phyloP scores from a whole-genome alignment of 2,113 vertebrate species.

The Podarcis raffonei region DNA sequence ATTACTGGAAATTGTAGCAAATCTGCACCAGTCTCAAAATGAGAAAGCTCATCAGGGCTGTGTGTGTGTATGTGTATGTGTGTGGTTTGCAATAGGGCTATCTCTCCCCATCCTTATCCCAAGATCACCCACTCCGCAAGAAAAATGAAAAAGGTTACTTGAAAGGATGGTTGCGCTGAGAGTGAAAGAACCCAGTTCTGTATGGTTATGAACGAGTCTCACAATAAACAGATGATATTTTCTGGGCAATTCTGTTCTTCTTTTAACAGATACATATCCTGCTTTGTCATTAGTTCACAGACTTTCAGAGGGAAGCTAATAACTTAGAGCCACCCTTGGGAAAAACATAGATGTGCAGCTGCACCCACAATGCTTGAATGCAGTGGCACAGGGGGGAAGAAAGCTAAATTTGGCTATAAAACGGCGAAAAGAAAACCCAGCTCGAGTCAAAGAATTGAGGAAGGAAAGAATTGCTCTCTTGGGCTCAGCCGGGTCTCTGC shows the following conservation, averaged over 20 bases:
- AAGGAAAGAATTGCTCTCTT: too few relatives aligned
- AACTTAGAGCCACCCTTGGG: neutral
- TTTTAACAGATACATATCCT: neutral
- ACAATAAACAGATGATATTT: conserved; percentile 67
- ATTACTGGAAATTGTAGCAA: neutral
- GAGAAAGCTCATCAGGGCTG: too few relatives aligned
- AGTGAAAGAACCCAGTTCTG: accelerated
- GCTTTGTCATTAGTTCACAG: neutral
- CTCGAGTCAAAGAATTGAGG: neutral
- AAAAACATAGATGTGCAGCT: too few relatives aligned
- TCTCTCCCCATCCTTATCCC: neutral
- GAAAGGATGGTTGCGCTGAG: too few relatives aligned
- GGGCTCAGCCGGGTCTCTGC: too few relatives aligned
- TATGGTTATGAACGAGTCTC: neutral
- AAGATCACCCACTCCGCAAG: neutral
- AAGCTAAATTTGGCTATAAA: neutral
- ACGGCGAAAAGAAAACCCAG: neutral
- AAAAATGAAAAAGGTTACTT: neutral
- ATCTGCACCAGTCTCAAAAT: neutral
- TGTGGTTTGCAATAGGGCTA: neutral
- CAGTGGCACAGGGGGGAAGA: neutral
- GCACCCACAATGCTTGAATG: neutral
- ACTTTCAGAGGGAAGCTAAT: neutral
- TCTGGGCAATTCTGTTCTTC: neutral
- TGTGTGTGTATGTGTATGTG: neutral